phyloP scores from a whole-genome alignment of 1,140 invertebrate genomes.

The Pomacea maculata region DNA sequence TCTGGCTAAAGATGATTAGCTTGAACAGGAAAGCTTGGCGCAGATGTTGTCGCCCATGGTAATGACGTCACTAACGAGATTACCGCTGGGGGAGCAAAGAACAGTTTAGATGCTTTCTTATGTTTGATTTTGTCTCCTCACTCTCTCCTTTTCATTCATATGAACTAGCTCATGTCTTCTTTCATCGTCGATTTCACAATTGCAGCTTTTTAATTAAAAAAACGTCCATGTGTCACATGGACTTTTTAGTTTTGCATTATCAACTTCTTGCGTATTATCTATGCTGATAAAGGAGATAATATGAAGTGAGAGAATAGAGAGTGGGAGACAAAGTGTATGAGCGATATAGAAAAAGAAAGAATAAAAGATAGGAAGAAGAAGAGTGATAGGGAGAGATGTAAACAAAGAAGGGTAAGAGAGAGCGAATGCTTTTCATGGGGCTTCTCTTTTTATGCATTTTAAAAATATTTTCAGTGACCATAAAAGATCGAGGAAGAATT shows the following conservation, averaged over 20 bases:
- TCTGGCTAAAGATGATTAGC: no score
- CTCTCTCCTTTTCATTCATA: no score
- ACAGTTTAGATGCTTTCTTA: neutral
- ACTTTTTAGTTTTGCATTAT: neutral
- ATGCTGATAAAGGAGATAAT: neutral
- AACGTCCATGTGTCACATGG: neutral
- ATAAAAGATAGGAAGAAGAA: neutral
- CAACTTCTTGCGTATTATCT: neutral
- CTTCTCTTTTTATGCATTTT: neutral
- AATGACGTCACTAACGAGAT: no score
- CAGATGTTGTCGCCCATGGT: no score
- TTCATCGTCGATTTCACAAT: no score
- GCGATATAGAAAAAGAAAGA: neutral
- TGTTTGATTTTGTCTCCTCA: constrained; percentile 1
- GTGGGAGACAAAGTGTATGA: neutral
- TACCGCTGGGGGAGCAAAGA: no score
- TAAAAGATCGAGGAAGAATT: neutral
- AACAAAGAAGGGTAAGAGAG: neutral
- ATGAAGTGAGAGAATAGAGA: neutral
- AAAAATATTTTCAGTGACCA: neutral
- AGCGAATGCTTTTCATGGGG: neutral
- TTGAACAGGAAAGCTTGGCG: no score
- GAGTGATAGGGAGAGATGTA: neutral
- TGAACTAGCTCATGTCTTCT: no score
- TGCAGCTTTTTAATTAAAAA: no score